These are phyloP conservation scores for Rhodinocichla rosea DNA, from an alignment of 2,113 vertebrate genomes.

Conservation along the genomic window DNA sequence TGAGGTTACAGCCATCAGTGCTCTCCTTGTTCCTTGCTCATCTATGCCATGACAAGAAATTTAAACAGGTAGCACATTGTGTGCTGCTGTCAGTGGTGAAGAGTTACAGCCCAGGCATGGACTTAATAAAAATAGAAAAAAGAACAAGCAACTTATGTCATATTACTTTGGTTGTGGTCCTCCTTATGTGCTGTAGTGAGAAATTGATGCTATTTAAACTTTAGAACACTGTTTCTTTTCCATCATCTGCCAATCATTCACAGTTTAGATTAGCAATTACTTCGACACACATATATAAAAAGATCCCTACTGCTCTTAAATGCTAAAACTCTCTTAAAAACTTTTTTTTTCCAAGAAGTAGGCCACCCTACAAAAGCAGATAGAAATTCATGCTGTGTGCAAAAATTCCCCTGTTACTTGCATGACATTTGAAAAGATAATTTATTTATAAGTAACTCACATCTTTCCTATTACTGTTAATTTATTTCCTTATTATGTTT, in stretches of 20 bases:
- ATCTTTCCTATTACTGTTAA: background rate
- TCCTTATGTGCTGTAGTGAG: background rate
- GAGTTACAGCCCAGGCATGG: background rate
- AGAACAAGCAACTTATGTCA: background rate
- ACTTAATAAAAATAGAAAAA: background rate
- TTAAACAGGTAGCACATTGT: background rate
- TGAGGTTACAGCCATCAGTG: background rate
- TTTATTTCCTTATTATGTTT: background rate
- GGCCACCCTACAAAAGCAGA: background rate
- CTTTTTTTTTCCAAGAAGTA: background rate
- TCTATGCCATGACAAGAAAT: background rate
- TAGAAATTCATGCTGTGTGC: background rate
- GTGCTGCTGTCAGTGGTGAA: background rate
- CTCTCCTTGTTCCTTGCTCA: background rate
- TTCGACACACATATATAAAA: background rate
- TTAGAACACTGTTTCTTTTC: background rate
- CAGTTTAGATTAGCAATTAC: background rate
- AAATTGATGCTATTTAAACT: background rate
- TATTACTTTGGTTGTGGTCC: background rate
- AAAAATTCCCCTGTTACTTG: background rate
- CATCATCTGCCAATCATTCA: background rate
- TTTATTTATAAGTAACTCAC: background rate
- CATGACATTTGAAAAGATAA: background rate
- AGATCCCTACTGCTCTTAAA: background rate
- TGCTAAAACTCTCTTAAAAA: background rate